Conservation (phyloP, 2,113 vertebrate species). For the Elaphurus davidianus region DNA sequence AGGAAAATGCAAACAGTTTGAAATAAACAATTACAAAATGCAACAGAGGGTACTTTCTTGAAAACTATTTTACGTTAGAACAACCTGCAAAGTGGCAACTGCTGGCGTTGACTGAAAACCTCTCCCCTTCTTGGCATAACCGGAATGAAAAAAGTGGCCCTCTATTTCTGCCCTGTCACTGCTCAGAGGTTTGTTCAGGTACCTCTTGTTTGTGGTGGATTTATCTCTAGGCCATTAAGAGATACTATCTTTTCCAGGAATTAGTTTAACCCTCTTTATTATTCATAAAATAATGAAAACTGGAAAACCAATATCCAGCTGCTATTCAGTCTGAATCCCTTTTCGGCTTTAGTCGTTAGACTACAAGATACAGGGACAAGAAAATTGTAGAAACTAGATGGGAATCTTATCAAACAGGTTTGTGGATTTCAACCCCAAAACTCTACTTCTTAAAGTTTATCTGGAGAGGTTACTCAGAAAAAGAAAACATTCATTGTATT, state of each 20-base stretch:
- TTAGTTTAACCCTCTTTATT: not conserved
- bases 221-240: not conserved
- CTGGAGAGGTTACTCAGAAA: not conserved
- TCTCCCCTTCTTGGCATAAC: too few species aligned
- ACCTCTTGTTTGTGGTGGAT: not conserved
- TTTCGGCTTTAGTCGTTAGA: not conserved
- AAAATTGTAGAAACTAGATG: not conserved
- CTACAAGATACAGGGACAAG: not conserved
- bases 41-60: not conserved
- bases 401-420: not conserved
- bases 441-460: not conserved
- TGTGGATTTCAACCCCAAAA: not conserved
- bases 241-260: not conserved
- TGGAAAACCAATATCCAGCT: not conserved
- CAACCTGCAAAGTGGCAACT: not conserved
- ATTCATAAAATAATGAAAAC: slow-evolving; percentile 39
- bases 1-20: not conserved
- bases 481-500: not conserved
- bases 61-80: not conserved
- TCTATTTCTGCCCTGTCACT: not conserved
- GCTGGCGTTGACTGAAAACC: not conserved
- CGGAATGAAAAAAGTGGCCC: not conserved
- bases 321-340: not conserved
- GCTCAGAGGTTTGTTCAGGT: not conserved
- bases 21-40: not conserved